A percentile compares a stretch with the other conserved stretches of the same genome.
These are phyloP conservation scores for Drosophila nannoptera DNA, from an alignment of 1,140 invertebrate species.

Conservation along the genomic window DNA sequence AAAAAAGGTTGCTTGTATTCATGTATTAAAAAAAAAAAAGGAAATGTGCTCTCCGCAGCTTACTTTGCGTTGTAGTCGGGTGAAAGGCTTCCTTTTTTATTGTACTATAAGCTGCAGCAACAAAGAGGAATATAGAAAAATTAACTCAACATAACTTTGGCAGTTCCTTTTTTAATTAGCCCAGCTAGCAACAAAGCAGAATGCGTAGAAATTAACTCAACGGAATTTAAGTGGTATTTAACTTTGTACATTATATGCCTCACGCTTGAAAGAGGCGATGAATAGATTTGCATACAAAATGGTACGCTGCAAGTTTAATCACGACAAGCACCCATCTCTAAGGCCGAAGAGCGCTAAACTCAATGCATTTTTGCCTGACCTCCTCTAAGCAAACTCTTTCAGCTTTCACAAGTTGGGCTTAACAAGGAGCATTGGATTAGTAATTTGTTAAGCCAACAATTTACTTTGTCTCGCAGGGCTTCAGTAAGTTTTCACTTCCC, in stretches of 20 bases:
- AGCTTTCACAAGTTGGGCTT: constrained; percentile 6
- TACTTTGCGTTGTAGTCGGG: too few species aligned
- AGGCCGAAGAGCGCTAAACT: not conserved
- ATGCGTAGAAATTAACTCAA: too few species aligned
- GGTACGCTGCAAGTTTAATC: too few species aligned
- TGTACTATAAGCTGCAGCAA: not conserved
- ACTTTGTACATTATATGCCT: too few species aligned
- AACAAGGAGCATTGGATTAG: constrained; percentile 54
- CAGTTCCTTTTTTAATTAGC: not conserved
- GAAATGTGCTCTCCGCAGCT: not conserved
- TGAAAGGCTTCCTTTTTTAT: not conserved
- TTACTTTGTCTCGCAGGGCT: constrained; percentile 62
- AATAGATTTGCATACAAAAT: too few species aligned
- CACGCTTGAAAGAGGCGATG: too few species aligned
- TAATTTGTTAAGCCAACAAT: constrained; percentile 74
- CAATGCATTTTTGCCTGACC: not conserved
- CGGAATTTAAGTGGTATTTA: too few species aligned
- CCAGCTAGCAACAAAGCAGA: not conserved
- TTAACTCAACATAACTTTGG: not conserved
- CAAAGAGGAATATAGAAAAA: constrained; percentile 1
- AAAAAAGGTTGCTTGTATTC: constrained; percentile 1
- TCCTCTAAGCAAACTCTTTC: not conserved
- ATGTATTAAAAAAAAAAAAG: not conserved
- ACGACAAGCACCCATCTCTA: not conserved
- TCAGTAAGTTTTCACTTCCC: constrained; percentile 48